Base-by-base conservation (phyloP, 2,113 vertebrate species). In the Apteryx owenii region DNA sequence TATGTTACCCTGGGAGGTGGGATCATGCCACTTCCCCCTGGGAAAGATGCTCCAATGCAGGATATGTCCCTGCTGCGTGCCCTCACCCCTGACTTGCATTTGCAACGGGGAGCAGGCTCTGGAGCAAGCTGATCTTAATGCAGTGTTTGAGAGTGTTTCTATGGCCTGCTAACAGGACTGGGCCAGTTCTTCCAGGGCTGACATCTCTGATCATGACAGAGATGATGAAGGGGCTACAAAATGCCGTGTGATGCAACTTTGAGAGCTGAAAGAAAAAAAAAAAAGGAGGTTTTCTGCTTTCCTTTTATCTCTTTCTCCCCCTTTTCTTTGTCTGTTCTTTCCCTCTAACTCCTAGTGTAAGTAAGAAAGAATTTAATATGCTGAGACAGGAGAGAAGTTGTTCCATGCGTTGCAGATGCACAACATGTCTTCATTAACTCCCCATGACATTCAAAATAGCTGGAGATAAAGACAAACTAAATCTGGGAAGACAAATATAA, bases 391-490 rank as follows among this genome's bases (percentile, higher is more conserved):
- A 95, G 89, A 95, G 97, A 79, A 97, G 90, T 79, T 70, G 96
- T 85, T 97, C 95, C 95, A 79, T 50, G 97, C 95, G 31, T 91
- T 95, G 93, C 93, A 92, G 81, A 92, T 61, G 53, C 93, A 92
- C 84, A 96, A 96, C 98, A 97, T 93, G 95, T 98, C 98, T 98
- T 98, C 97, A 98, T 98, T 98, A 98, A 98, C 97, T 98, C 97
- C 96, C 96, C 54, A 73, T 97, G 98, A 98, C 98, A 96, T 97
- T 98, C 95, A 95, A 93, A 98, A 98, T 97, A 98, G 97, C 97
- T 97, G 72, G 71, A 95, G 91, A 98, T 98, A 97, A 97, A 98
- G 97, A 97, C 84, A 96, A 88, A 92, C 95, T 95, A 97, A 97
- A 96, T 98, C 97, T 95, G 94, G 90, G 89, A 95, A 93, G 96